A percentile compares a stretch with the other conserved stretches of the same genome.
Evolutionary conservation across 1,140 invertebrate genomes (phyloP).

Genomic region (Drosophila repletoides): DNA sequence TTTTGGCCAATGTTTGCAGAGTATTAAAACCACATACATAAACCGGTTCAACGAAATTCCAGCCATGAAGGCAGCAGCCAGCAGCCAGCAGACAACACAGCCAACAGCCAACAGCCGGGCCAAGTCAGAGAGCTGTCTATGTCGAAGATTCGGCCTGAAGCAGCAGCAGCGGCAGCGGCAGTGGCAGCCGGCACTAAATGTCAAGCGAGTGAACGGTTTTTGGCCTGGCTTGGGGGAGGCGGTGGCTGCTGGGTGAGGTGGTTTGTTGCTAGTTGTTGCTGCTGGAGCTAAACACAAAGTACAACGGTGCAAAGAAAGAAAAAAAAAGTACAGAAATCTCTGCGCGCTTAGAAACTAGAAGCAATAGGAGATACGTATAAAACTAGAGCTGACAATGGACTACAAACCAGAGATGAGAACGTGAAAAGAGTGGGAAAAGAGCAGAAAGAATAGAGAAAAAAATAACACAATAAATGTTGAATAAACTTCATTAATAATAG

Average conservation of each 20-base stretch:
- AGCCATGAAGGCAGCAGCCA: conserved; percentile 31
- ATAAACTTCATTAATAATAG: too few relatives aligned
- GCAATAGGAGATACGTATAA: conserved; percentile 11
- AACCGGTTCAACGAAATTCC: conserved; percentile 71
- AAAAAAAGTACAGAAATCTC: conserved; percentile 33
- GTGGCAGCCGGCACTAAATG: conserved; percentile 62
- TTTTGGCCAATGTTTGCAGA: too few relatives aligned
- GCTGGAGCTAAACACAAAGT: not conserved
- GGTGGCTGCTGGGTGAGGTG: conserved; percentile 10
- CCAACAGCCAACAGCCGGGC: conserved; percentile 32
- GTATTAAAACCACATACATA: conserved; percentile 56
- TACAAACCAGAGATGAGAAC: conserved; percentile 21
- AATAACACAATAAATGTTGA: not conserved
- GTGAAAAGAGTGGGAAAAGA: not conserved
- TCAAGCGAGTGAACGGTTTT: conserved; percentile 63
- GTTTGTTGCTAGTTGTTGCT: not conserved
- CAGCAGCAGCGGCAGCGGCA: not conserved
- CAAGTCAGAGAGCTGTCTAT: conserved; percentile 32
- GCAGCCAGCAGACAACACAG: conserved; percentile 14
- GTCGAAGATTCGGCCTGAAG: conserved; percentile 31
- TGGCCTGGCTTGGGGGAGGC: too few relatives aligned
- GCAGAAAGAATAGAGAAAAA: not conserved
- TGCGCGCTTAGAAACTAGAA: conserved; percentile 30
- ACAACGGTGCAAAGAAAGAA: conserved; percentile 32
- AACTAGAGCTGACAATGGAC: conserved; percentile 15